phyloP scores from a whole-genome alignment of 1,140 invertebrate genomes.

The Amyelois transitella region DNA sequence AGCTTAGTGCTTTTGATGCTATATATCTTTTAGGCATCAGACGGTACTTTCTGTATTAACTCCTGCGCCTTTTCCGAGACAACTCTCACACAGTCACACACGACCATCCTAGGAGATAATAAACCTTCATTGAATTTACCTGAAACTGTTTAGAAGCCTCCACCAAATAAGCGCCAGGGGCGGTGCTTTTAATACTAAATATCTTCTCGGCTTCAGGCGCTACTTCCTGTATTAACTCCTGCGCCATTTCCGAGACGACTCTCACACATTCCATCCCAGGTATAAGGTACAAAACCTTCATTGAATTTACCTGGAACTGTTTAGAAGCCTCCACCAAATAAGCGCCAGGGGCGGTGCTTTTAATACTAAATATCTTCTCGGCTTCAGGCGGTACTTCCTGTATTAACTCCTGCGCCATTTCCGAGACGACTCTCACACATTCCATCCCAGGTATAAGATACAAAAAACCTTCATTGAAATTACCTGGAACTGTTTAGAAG shows the following conservation, averaged over 20 bases:
- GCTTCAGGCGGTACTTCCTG: conserved; percentile 91
- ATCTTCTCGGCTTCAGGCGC: conserved; percentile 91
- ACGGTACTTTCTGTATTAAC: conserved; percentile 90
- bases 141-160: conserved; percentile 94
- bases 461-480: too few species aligned
- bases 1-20: conserved; percentile 93
- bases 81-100: conserved; percentile 92
- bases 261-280: conserved; percentile 94
- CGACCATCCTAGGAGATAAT: conserved; percentile 93
- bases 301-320: conserved; percentile 89
- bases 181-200: conserved; percentile 93
- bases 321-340: conserved; percentile 94
- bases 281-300: too few species aligned
- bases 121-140: too few species aligned
- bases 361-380: conserved; percentile 94
- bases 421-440: conserved; percentile 89
- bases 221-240: conserved; percentile 93
- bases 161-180: conserved; percentile 91
- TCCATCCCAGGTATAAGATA: conserved; percentile 92
- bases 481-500: conserved; percentile 86
- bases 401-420: conserved; percentile 89
- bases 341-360: conserved; percentile 92
- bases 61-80: conserved; percentile 89
- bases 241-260: conserved; percentile 85
- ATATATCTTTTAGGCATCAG: conserved; percentile 92